Percentiles rank a stretch among this genome's conserved stretches.
phyloP scores from a whole-genome alignment of 1,140 invertebrate species.

The Fopius arisanus region DNA sequence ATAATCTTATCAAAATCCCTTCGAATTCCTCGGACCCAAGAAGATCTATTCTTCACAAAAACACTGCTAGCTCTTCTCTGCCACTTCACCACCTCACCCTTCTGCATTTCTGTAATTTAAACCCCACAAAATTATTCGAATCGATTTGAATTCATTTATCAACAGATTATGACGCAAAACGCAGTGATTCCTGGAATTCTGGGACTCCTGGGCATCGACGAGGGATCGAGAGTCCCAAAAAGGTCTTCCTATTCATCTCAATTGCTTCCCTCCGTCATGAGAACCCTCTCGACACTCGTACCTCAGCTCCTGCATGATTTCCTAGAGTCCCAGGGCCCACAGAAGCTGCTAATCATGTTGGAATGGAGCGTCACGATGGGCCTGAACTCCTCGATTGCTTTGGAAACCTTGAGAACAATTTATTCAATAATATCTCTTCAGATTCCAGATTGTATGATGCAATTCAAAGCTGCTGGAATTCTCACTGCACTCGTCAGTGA shows the following conservation, averaged over 20 bases:
- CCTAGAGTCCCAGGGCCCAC: slow-evolving; percentile 35
- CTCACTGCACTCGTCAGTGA: slow-evolving; percentile 40
- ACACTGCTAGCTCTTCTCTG: slow-evolving; percentile 42
- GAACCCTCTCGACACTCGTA: slow-evolving; percentile 40
- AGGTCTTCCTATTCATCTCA: slow-evolving; percentile 41
- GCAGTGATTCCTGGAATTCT: neutral
- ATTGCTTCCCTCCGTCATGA: slow-evolving; percentile 39
- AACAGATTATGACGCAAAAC: slow-evolving; percentile 38
- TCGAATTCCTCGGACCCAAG: slow-evolving; percentile 28
- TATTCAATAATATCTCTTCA: slow-evolving; percentile 37
- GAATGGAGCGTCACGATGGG: slow-evolving; percentile 33
- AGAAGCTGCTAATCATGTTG: slow-evolving; percentile 42
- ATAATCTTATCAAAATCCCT: slow-evolving; percentile 33
- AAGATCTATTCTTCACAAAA: slow-evolving; percentile 47
- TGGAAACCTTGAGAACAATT: slow-evolving; percentile 38
- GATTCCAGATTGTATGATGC: slow-evolving; percentile 27
- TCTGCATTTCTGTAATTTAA: slow-evolving; percentile 32
- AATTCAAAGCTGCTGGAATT: slow-evolving; percentile 36
- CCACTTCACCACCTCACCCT: slow-evolving; percentile 24
- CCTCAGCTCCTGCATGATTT: slow-evolving; percentile 47
- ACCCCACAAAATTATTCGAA: neutral
- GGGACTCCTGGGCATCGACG: slow-evolving; percentile 42
- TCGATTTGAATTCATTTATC: neutral
- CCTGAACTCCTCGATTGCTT: slow-evolving; percentile 31
- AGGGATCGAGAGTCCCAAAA: neutral